Conservation (phyloP, 2,797 vertebrate species). For the Hoplostethus mediterraneus region DNA sequence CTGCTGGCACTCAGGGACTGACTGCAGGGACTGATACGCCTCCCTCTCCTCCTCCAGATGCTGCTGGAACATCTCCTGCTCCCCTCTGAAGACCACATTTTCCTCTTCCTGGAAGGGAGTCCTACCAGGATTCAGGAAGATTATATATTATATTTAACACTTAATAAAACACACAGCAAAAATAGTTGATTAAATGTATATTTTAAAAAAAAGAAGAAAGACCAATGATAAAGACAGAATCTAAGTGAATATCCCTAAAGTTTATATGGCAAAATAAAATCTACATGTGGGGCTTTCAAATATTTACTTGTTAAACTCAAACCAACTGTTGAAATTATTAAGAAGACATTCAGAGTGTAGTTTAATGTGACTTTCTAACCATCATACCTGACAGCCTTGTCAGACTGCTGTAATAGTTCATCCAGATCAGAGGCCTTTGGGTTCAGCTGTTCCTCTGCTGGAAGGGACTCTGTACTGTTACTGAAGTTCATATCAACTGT, state of each 20-base stretch:
- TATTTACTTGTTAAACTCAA: too few species aligned
- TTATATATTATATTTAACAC: not conserved
- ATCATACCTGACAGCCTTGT: constrained; percentile 50
- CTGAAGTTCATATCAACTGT: not conserved
- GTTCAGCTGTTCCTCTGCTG: constrained; percentile 21
- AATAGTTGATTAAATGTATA: not conserved
- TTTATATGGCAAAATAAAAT: too few species aligned
- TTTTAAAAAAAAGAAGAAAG: too few species aligned
- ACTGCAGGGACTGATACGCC: not conserved
- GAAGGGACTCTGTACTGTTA: not conserved
- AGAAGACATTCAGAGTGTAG: not conserved
- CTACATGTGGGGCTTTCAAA: too few species aligned
- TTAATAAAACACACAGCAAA: not conserved
- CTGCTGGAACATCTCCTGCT: constrained; percentile 35
- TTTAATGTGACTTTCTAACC: not conserved
- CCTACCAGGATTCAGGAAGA: constrained; percentile 17
- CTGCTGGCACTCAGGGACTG: constrained; percentile 6
- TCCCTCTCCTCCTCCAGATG: constrained; percentile 6
- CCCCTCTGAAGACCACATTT: constrained; percentile 9
- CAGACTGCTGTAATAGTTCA: constrained; percentile 16
- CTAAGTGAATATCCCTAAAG: too few species aligned
- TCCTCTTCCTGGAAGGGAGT: constrained; percentile 21
- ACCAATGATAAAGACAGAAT: too few species aligned
- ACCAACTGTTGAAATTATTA: not conserved
- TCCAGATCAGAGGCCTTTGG: not conserved